Evolutionary conservation across 2,888 invertebrate genomes (phyloP).

Genomic region (Apocheima hispidaria): DNA sequence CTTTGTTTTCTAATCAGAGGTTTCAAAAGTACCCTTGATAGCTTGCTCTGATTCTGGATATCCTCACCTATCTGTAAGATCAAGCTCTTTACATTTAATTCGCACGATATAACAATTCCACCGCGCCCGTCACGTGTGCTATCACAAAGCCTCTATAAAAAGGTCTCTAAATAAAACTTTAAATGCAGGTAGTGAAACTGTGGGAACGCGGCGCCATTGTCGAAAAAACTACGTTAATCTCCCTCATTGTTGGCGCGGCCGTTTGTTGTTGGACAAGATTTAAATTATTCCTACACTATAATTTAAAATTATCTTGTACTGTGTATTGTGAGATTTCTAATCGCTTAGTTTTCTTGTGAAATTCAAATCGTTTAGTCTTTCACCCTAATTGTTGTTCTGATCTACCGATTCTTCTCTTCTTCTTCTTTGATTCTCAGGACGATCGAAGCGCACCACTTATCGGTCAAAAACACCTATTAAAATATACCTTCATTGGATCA

Average conservation of each 20-base stretch:
- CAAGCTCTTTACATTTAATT: not conserved
- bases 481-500: no score
- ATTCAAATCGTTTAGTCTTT: no score
- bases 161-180: conserved; percentile 13
- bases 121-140: conserved; percentile 26
- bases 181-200: conserved; percentile 45
- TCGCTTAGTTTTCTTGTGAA: no score
- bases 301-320: no score
- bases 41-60: not conserved
- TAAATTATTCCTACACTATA: not conserved
- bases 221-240: conserved; percentile 19
- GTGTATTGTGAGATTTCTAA: no score
- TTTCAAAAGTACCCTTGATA: no score
- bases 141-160: conserved; percentile 31
- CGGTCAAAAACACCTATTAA: no score
- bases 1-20: no score
- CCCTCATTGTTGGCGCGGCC: conserved; percentile 14
- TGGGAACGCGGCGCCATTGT: conserved; percentile 39
- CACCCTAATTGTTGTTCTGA: no score
- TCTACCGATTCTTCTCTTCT: no score
- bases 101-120: conserved; percentile 10
- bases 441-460: no score
- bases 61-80: not conserved
- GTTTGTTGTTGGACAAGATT: not conserved
- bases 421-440: no score